Evolutionary conservation across 2,797 vertebrate species (phyloP).

Genomic region (Cirrhinus molitorella): DNA sequence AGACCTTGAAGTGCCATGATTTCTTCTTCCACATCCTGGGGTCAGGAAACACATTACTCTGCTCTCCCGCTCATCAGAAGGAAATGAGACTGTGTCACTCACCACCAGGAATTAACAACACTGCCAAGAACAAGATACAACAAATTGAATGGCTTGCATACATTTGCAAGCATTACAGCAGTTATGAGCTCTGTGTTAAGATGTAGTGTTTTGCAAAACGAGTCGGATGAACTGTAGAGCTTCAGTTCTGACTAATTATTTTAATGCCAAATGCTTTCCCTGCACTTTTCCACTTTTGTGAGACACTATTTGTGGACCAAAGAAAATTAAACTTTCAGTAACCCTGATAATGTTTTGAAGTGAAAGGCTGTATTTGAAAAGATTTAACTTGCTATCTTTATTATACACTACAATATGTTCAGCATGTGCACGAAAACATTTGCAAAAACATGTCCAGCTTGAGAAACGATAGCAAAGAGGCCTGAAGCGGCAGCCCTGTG

Average conservation of each 20-base stretch:
- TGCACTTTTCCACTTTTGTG: not conserved
- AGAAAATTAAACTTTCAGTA: not conserved
- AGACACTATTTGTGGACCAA: not conserved
- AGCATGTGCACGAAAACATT: not conserved
- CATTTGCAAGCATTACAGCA: slow-evolving; percentile 9
- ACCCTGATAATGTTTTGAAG: not conserved
- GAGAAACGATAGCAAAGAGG: not conserved
- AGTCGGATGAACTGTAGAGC: not conserved
- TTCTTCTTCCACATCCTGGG: slow-evolving; percentile 77
- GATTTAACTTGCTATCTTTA: not conserved
- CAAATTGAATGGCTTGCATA: slow-evolving; percentile 11
- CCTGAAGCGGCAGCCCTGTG: not conserved
- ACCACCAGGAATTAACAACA: slow-evolving; percentile 32
- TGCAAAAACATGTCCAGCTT: slow-evolving; percentile 9
- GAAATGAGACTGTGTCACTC: slow-evolving; percentile 72
- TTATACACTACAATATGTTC: not conserved
- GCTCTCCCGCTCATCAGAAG: slow-evolving; percentile 74
- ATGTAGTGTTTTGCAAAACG: not conserved
- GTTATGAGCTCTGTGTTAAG: not conserved
- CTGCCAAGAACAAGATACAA: slow-evolving; percentile 52
- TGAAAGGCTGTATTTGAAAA: slow-evolving; percentile 3
- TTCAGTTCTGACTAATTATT: not conserved
- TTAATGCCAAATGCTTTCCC: not conserved
- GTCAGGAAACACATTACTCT: slow-evolving; percentile 82
- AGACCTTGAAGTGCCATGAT: slow-evolving; percentile 80